Conservation (phyloP, 2,888 invertebrate genomes). For the Cactoblastis cactorum region DNA sequence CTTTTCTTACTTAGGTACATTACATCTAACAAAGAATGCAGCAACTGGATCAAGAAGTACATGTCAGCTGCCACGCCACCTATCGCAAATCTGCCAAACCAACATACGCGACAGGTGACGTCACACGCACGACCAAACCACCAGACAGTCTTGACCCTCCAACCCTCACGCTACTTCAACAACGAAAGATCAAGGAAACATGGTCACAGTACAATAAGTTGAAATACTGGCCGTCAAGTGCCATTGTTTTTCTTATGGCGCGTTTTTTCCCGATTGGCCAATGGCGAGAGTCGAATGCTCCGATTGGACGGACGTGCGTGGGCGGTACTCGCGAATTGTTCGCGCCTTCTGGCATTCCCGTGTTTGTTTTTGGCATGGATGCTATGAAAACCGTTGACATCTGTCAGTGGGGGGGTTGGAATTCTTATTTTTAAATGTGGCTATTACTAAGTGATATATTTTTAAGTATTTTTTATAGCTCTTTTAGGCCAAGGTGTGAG, state of each 20-base stretch:
- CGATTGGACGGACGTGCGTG: slow-evolving; percentile 52
- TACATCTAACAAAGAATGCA: not conserved
- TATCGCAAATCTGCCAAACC: slow-evolving; percentile 27
- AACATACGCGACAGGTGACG: slow-evolving; percentile 30
- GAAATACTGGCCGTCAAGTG: slow-evolving; percentile 49
- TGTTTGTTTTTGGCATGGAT: slow-evolving; percentile 48
- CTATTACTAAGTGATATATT: not conserved
- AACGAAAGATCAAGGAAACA: slow-evolving; percentile 28
- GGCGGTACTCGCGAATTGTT: slow-evolving; percentile 48
- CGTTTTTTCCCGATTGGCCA: slow-evolving; percentile 56
- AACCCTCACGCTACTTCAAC: not conserved
- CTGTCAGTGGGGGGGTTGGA: slow-evolving; percentile 12
- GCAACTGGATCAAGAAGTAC: not conserved
- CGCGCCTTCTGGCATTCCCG: slow-evolving; percentile 43
- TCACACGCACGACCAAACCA: slow-evolving; percentile 27
- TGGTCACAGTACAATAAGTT: slow-evolving; percentile 40
- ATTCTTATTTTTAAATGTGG: slow-evolving; percentile 7
- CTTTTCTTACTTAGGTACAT: not conserved
- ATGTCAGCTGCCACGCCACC: slow-evolving; percentile 28
- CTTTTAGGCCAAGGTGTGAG: not conserved
- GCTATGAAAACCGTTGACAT: slow-evolving; percentile 36
- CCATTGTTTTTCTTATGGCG: slow-evolving; percentile 66
- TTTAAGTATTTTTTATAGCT: not conserved
- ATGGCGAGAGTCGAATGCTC: slow-evolving; percentile 40
- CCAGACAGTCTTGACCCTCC: not conserved